A percentile compares a stretch with the other conserved stretches of the same genome.
These are phyloP conservation scores for Cactoblastis cactorum DNA, from an alignment of 2,888 invertebrate genomes.

Conservation along the genomic window DNA sequence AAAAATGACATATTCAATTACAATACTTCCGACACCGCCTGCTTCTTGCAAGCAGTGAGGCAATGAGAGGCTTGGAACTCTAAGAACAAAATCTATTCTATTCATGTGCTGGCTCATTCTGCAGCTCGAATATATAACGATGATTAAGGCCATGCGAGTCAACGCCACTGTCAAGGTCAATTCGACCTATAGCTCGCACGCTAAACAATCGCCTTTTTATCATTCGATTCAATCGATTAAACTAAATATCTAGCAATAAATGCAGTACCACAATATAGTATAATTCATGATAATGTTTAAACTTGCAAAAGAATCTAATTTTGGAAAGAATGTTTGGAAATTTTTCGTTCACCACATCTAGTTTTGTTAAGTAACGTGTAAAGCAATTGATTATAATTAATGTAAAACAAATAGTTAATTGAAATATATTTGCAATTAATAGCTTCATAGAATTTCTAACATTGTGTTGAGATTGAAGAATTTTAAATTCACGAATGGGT, in stretches of 20 bases:
- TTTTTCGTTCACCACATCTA: too few relatives aligned
- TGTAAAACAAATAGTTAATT: too few relatives aligned
- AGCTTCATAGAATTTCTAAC: slow-evolving; percentile 22
- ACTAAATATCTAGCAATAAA: slow-evolving; percentile 11
- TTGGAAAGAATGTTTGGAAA: too few relatives aligned
- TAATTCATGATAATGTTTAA: slow-evolving; percentile 6
- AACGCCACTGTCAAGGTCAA: slow-evolving; percentile 72
- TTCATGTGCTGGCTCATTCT: too few relatives aligned
- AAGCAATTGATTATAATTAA: too few relatives aligned
- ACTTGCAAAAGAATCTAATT: too few relatives aligned
- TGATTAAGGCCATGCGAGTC: slow-evolving; percentile 64
- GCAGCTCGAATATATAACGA: slow-evolving; percentile 46
- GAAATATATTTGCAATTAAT: not conserved
- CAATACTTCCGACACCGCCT: too few relatives aligned
- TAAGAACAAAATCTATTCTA: too few relatives aligned
- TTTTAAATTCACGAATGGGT: slow-evolving; percentile 1
- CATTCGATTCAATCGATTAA: slow-evolving; percentile 37
- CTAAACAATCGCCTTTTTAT: slow-evolving; percentile 40
- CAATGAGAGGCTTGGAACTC: too few relatives aligned
- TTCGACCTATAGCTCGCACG: slow-evolving; percentile 36
- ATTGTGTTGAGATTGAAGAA: not conserved
- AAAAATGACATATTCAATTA: too few relatives aligned
- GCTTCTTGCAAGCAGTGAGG: too few relatives aligned
- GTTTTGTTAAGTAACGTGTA: too few relatives aligned
- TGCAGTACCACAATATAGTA: slow-evolving; percentile 2